Base-by-base conservation (phyloP, 2,888 invertebrate species). In the Drosophila leonis region DNA sequence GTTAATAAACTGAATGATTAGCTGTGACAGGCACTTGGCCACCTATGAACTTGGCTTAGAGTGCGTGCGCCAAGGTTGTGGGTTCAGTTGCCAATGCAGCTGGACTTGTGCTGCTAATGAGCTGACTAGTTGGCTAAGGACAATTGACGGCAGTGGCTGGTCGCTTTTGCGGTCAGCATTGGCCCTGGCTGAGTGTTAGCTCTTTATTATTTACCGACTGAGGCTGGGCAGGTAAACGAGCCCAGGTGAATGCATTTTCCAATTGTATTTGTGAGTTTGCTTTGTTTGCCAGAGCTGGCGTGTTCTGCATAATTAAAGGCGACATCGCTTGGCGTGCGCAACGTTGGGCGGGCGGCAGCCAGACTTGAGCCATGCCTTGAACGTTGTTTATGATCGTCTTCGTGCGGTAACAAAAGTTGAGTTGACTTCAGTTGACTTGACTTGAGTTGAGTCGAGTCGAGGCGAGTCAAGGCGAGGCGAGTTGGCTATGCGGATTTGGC, bases 231-330 rank as follows among this genome's bases (percentile, higher is more conserved):
- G 54, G 24, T 41, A 39, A 56, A 35, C 48, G 41, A 56, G 64
- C 49, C 55, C 37, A 46, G 64, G 41, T 71, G 39, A 70, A 75
- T 75, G 55, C 54, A 70, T 75, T 70, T 64, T 51, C 10, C 57
- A 55, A 55, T 39, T 64, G 61, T 71, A 27, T 54, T 18, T 37
- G 55, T 59, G 18, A 54, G 39, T 51, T 33, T 27, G 37, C 44
- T 41, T 60, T 72, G 39, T 55, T 54, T 56, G 13, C 20, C 67
- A 42, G 62, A 48, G 66, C 31, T 82, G 75, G 71, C 80, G 80
- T 80, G 82, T 69, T 80, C 65, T 82, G 80, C 80, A 80, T 80
- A 80, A 82, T 82, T 82, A 75, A 80, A 72, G 65, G 67, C 62
- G 63, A 48, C 75, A 74, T 61, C 67, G 33, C 29, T 35, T 29